Conservation (phyloP, 1,140 invertebrate genomes). For the Drosophila seguyi region DNA sequence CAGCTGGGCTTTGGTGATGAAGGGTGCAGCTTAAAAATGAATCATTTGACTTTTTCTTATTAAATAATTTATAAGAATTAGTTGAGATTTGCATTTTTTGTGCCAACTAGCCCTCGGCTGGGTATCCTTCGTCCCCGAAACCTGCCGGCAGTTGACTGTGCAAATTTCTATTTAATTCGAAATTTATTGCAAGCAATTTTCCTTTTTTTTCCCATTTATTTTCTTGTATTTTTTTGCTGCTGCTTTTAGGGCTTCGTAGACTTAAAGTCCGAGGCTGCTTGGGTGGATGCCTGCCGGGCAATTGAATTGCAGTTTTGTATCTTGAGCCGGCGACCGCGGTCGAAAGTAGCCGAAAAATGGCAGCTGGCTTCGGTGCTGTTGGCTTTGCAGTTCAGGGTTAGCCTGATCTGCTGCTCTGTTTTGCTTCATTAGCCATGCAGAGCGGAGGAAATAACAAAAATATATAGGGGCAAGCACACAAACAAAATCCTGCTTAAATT, state of each 20-base stretch:
- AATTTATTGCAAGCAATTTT: constrained; percentile 80
- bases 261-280: constrained; percentile 46
- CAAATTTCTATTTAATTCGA: constrained; percentile 83
- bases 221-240: constrained; percentile 9
- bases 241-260: constrained; percentile 8
- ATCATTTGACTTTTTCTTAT: constrained; percentile 84
- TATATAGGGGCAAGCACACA: constrained; percentile 14
- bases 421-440: constrained; percentile 64
- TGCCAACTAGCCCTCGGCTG: constrained; percentile 19
- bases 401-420: constrained; percentile 18
- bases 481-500: constrained; percentile 47
- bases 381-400: constrained; percentile 26
- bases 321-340: constrained; percentile 35
- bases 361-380: constrained; percentile 17
- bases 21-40: constrained; percentile 83
- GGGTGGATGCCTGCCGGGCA: constrained; percentile 30
- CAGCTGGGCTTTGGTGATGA: constrained; percentile 81
- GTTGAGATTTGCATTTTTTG: constrained; percentile 82
- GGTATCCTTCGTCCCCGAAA: constrained; percentile 6
- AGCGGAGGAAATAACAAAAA: constrained; percentile 46
- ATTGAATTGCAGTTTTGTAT: constrained; percentile 45
- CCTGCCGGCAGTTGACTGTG: constrained; percentile 49
- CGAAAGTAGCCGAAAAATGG: constrained; percentile 32
- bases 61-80: constrained; percentile 84
- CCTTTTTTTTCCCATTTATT: constrained; percentile 17